Evolutionary conservation across 1,140 invertebrate genomes (phyloP).

Genomic region (Diabrotica virgifera): DNA sequence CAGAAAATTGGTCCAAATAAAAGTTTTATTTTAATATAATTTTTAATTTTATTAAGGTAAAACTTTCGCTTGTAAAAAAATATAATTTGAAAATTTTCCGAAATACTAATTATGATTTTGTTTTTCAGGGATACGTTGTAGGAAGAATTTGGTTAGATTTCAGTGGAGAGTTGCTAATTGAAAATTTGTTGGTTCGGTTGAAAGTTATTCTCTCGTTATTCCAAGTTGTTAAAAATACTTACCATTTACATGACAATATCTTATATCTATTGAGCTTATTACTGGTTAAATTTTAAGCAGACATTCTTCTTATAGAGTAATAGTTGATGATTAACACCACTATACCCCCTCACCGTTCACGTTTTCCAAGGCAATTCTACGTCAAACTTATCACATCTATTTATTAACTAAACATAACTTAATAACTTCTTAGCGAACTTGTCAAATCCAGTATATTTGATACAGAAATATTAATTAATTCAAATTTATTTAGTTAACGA

Average conservation of each 20-base stretch:
- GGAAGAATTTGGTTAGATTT: conserved; percentile 9
- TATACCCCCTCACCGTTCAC: not conserved
- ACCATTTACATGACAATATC: conserved; percentile 44
- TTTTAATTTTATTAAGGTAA: too few relatives aligned
- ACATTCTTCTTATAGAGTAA: not conserved
- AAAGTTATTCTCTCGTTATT: conserved; percentile 20
- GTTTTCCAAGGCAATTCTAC: too few relatives aligned
- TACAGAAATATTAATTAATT: too few relatives aligned
- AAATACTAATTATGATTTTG: not conserved
- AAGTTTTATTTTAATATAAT: too few relatives aligned
- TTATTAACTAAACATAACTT: too few relatives aligned
- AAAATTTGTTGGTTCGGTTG: conserved; percentile 6
- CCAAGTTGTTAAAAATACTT: conserved; percentile 25
- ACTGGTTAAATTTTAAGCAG: conserved; percentile 24
- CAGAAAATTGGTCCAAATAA: too few relatives aligned
- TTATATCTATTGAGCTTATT: conserved; percentile 40
- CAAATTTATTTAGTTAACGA: too few relatives aligned
- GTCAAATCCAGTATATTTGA: too few relatives aligned
- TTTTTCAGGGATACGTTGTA: conserved; percentile 32
- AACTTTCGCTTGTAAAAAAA: too few relatives aligned
- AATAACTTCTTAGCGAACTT: too few relatives aligned
- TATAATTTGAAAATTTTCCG: not conserved
- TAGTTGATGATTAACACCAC: not conserved
- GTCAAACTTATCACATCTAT: too few relatives aligned
- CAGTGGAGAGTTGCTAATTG: conserved; percentile 5